These are phyloP conservation scores for Sorex araneus DNA, from an alignment of 2,113 vertebrate species.

Conservation along the genomic window DNA sequence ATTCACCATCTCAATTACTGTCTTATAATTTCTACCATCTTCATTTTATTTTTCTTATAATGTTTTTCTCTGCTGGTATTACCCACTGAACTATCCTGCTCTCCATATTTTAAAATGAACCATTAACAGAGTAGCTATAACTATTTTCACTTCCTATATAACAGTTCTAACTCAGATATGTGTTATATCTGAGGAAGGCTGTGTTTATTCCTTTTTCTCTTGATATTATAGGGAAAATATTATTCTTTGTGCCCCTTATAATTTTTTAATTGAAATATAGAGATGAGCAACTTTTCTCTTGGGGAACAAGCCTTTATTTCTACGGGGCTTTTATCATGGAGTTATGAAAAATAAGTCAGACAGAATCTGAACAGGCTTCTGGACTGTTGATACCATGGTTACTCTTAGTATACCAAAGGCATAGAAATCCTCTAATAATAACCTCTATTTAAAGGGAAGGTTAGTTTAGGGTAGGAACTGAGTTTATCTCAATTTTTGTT, in stretches of 20 bases:
- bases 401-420: background rate
- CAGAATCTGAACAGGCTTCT: background rate
- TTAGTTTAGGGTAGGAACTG: background rate
- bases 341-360: background rate
- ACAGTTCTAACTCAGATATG: background rate
- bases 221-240: background rate
- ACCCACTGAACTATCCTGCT: background rate
- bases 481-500: background rate
- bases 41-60: slow-evolving; percentile 18
- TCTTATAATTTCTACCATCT: slow-evolving; percentile 11
- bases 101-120: background rate
- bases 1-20: background rate
- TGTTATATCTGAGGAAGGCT: background rate
- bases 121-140: background rate
- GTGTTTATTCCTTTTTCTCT: background rate
- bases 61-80: slow-evolving; percentile 18
- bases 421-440: background rate
- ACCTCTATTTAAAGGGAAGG: background rate
- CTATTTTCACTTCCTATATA: background rate
- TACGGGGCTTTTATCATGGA: background rate
- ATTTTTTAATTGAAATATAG: slow-evolving; percentile 25
- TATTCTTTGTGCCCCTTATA: background rate
- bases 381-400: background rate
- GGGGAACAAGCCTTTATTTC: background rate
- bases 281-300: background rate